Conservation (phyloP, 2,797 vertebrate species). For the Amblyopsis hoosieri region DNA sequence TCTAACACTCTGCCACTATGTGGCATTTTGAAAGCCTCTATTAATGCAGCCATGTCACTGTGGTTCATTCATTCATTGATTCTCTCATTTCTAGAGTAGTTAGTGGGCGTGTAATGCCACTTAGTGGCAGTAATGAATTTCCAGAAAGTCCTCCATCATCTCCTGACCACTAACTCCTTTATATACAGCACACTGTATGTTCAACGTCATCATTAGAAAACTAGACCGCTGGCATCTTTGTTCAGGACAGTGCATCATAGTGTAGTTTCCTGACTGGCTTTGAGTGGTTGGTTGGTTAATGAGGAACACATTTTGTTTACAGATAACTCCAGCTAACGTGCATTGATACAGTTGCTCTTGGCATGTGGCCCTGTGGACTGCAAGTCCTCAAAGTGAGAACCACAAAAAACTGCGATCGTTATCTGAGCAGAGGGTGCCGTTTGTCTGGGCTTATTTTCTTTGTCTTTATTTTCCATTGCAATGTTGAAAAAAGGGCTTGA, state of each 20-base stretch:
- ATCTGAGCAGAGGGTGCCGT: conserved; percentile 57
- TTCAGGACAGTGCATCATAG: conserved; percentile 40
- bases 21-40: neutral
- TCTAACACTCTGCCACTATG: neutral
- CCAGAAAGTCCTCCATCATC: conserved; percentile 24
- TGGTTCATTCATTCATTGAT: neutral
- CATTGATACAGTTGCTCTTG: conserved; percentile 68
- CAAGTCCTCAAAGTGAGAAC: conserved; percentile 49
- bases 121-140: conserved; percentile 41
- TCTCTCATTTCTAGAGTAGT: neutral
- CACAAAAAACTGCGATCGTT: conserved; percentile 61
- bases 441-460: conserved; percentile 63
- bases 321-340: conserved; percentile 71
- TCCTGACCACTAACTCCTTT: conserved; percentile 32
- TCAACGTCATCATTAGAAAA: conserved; percentile 14
- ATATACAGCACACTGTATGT: neutral
- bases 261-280: conserved; percentile 61
- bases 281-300: conserved; percentile 55
- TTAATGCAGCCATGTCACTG: neutral
- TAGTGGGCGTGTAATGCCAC: neutral
- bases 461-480: conserved; percentile 66
- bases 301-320: conserved; percentile 75
- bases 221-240: conserved; percentile 36
- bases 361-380: conserved; percentile 60
- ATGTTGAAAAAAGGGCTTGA: conserved; percentile 49